These are phyloP conservation scores for Aphis craccivora DNA, from an alignment of 1,140 invertebrate species.

Conservation along the genomic window DNA sequence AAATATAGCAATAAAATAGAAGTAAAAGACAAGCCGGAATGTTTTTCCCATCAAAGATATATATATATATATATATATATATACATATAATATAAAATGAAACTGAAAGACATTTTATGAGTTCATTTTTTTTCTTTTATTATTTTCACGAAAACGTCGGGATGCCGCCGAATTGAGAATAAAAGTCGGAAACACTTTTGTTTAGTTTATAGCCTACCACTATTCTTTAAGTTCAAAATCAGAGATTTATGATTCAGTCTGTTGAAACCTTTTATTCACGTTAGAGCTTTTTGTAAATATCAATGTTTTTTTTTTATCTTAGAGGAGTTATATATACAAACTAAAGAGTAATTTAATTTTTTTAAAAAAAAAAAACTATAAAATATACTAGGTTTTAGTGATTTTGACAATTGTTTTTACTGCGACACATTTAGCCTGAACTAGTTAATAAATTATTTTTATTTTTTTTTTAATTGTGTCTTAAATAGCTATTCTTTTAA, in stretches of 20 bases:
- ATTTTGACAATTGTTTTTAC: neutral
- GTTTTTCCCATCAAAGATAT: neutral
- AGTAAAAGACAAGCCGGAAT: neutral
- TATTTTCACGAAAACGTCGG: slow-evolving; percentile 36
- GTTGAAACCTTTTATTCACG: slow-evolving; percentile 21
- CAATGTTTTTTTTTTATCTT: neutral
- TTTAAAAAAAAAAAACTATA: neutral
- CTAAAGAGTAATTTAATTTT: slow-evolving; percentile 2
- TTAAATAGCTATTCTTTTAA: neutral
- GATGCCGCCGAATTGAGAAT: slow-evolving; percentile 41
- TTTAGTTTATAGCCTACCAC: slow-evolving; percentile 41
- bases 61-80: neutral
- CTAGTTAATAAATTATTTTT: neutral
- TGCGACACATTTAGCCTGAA: neutral
- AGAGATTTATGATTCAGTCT: slow-evolving; percentile 42
- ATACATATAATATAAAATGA: slow-evolving; percentile 29
- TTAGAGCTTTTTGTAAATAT: slow-evolving; percentile 6
- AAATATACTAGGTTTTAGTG: neutral
- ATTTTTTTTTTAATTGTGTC: neutral
- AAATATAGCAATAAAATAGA: slow-evolving; percentile 27
- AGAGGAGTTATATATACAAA: neutral
- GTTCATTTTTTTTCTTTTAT: slow-evolving; percentile 48
- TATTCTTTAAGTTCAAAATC: slow-evolving; percentile 47
- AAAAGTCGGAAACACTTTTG: slow-evolving; percentile 50
- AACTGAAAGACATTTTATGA: slow-evolving; percentile 31